Percentiles rank a stretch among this genome's conserved stretches.
Conservation (phyloP, 2,797 vertebrate genomes). For the Loris lydekkerianus region DNA sequence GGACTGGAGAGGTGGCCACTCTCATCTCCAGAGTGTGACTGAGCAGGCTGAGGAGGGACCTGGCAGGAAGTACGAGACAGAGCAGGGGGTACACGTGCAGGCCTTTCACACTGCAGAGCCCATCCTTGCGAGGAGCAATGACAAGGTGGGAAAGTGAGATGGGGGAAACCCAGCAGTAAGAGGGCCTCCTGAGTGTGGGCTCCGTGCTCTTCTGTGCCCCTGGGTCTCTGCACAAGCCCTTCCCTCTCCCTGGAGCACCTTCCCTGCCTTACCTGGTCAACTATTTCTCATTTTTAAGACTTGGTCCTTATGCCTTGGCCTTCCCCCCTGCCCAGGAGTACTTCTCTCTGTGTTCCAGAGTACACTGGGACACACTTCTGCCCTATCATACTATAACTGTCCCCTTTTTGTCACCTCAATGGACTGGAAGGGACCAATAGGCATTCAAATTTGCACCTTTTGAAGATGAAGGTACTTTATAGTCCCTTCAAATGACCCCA, state of each 20-base stretch:
- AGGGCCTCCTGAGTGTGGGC: rapidly evolving
- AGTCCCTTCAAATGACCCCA: background rate
- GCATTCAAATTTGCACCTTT: background rate
- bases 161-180: background rate
- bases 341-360: background rate
- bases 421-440: background rate
- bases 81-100: background rate
- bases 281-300: background rate
- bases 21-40: background rate
- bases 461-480: background rate
- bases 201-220: background rate
- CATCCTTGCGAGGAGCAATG: background rate
- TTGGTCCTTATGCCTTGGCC: background rate
- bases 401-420: background rate
- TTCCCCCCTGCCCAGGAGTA: background rate
- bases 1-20: background rate
- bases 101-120: background rate
- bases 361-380: background rate
- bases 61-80: rapidly evolving
- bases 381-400: background rate
- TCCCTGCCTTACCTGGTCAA: background rate
- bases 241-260: background rate
- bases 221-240: background rate
- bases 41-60: background rate
- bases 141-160: background rate